Conservation (phyloP, 2,113 vertebrate genomes). For the Martes martes region DNA sequence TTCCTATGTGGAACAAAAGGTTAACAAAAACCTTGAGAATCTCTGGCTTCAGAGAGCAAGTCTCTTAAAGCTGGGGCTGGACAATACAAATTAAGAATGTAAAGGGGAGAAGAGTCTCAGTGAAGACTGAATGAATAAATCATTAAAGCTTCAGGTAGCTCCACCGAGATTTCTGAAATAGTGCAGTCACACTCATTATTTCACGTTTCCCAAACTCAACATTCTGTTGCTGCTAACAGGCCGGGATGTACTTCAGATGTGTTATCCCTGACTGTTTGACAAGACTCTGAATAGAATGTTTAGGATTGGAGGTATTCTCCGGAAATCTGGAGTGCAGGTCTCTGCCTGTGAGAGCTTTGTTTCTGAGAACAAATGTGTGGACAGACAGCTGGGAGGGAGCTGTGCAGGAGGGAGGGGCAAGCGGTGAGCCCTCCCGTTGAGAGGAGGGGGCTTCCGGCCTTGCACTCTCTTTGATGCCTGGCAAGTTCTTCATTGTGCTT, state of each 20-base stretch:
- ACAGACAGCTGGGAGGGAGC: slow-evolving; percentile 51
- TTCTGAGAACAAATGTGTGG: slow-evolving; percentile 55
- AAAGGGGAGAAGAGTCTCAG: neutral
- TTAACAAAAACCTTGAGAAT: neutral
- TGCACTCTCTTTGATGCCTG: slow-evolving; percentile 37
- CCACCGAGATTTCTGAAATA: neutral
- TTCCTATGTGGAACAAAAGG: slow-evolving; percentile 6
- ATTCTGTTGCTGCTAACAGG: neutral
- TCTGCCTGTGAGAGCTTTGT: slow-evolving; percentile 47
- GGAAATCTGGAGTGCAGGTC: neutral
- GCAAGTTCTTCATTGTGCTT: slow-evolving; percentile 57
- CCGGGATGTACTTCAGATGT: neutral
- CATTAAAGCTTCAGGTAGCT: neutral
- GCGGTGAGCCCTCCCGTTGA: slow-evolving; percentile 26
- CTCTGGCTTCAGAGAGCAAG: neutral
- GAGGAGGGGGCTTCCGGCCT: slow-evolving; percentile 69
- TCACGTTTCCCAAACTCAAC: neutral
- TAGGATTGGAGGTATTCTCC: neutral
- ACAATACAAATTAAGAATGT: neutral
- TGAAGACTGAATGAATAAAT: neutral
- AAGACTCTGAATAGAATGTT: neutral
- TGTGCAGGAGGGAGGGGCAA: slow-evolving; percentile 38
- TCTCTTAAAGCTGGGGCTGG: neutral
- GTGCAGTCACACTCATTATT: no score
- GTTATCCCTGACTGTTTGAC: neutral